Evolutionary conservation across 2,888 invertebrate genomes (phyloP).

Genomic region (Plagodis pulveraria): DNA sequence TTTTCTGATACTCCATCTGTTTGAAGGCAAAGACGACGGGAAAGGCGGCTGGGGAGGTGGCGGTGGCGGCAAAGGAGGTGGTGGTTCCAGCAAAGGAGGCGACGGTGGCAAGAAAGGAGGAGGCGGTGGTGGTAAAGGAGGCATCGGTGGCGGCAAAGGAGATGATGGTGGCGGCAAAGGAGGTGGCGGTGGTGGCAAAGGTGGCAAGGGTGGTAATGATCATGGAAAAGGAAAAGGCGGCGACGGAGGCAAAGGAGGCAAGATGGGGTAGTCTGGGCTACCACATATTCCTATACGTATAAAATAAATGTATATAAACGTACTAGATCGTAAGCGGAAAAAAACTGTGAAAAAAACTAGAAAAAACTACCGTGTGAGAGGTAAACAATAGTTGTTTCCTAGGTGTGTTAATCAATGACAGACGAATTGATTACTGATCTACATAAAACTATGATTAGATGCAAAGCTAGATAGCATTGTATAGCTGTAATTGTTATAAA

Average conservation of each 20-base stretch:
- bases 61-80: conserved; percentile 8
- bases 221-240: conserved; percentile 21
- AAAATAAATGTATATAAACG: too few relatives aligned
- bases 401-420: too few relatives aligned
- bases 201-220: conserved; percentile 24
- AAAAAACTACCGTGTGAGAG: too few relatives aligned
- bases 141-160: conserved; percentile 35
- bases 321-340: too few relatives aligned
- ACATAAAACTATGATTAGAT: too few relatives aligned
- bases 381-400: too few relatives aligned
- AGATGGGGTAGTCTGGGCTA: conserved; percentile 14
- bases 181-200: conserved; percentile 33
- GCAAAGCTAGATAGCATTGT: too few relatives aligned
- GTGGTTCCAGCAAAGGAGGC: conserved; percentile 38
- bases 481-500: too few relatives aligned
- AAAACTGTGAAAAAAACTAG: too few relatives aligned
- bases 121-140: conserved; percentile 24
- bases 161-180: conserved; percentile 26
- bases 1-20: neutral
- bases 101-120: conserved; percentile 33
- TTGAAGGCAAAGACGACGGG: conserved; percentile 19
- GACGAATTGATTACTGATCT: too few relatives aligned
- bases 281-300: neutral
- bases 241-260: conserved; percentile 26
- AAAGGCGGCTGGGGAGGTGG: conserved; percentile 6